phyloP scores from a whole-genome alignment of 2,888 invertebrate genomes.

The Lypha dubia region DNA sequence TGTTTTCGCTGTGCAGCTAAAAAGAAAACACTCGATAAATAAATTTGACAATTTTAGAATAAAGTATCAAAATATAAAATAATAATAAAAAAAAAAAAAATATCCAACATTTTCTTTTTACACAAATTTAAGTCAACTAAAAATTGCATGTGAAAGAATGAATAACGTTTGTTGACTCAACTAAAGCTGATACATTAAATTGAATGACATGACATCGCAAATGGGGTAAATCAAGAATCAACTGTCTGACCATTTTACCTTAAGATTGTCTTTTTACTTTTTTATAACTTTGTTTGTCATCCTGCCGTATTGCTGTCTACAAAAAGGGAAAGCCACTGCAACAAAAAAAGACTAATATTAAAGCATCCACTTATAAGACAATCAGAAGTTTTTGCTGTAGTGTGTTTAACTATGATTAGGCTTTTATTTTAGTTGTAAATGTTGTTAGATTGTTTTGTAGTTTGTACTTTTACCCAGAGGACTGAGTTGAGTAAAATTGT shows the following conservation, averaged over 20 bases:
- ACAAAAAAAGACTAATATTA: constrained; percentile 17
- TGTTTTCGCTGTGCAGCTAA: too few species aligned
- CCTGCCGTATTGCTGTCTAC: background rate
- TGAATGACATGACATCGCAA: constrained; percentile 58
- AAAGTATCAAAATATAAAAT: too few species aligned
- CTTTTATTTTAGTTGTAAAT: constrained; percentile 33
- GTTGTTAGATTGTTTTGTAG: background rate
- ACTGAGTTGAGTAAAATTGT: background rate
- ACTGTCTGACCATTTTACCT: constrained; percentile 15
- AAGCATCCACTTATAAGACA: constrained; percentile 41
- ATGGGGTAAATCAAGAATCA: constrained; percentile 10
- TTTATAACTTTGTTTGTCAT: background rate
- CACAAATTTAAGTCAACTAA: background rate
- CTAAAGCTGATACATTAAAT: constrained; percentile 60
- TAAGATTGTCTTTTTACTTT: background rate
- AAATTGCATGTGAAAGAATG: background rate
- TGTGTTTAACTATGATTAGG: constrained; percentile 57
- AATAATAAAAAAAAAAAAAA: too few species aligned
- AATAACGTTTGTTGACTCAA: constrained; percentile 46
- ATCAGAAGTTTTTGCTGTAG: constrained; percentile 8
- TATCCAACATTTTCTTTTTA: background rate
- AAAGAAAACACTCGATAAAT: too few species aligned
- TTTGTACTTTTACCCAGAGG: background rate
- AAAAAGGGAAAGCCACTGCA: background rate
- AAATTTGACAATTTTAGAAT: too few species aligned